Evolutionary conservation across 30 jellyfish, hydroid and myxozoan genomes (phyloP).

Genomic region (Sanderia malayensis): DNA sequence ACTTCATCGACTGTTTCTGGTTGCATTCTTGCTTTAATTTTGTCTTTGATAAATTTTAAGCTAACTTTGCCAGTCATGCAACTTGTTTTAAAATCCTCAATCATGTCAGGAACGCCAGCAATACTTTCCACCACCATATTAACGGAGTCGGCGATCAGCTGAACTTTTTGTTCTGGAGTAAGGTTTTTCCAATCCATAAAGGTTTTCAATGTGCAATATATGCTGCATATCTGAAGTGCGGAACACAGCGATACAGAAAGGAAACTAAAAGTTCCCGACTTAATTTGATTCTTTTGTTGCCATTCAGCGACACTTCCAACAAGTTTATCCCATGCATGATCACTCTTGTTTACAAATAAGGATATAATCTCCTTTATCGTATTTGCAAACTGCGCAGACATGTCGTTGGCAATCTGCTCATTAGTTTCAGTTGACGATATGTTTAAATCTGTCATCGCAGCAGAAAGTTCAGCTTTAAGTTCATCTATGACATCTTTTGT

Average conservation of each 20-base stretch:
- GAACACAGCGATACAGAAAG: constrained; percentile 5
- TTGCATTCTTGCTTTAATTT: not conserved
- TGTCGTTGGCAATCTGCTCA: constrained; percentile 28
- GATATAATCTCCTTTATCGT: constrained; percentile 10
- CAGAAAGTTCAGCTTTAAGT: constrained; percentile 13
- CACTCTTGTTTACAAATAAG: not conserved
- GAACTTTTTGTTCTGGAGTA: constrained; percentile 33
- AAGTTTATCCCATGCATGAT: constrained; percentile 29
- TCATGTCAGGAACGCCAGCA: constrained; percentile 37
- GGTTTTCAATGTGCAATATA: constrained; percentile 29
- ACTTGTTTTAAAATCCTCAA: constrained; percentile 18
- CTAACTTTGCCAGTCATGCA: constrained; percentile 20
- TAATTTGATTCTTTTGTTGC: constrained; percentile 11
- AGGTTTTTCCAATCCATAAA: constrained; percentile 52
- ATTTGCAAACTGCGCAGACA: constrained; percentile 14
- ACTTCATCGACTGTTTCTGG: constrained; percentile 11
- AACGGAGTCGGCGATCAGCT: constrained; percentile 31
- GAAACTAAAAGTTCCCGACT: constrained; percentile 7
- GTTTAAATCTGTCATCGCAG: constrained; percentile 28
- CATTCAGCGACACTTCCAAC: constrained; percentile 10
- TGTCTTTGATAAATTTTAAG: constrained; percentile 11
- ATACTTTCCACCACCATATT: constrained; percentile 6
- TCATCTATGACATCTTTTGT: constrained; percentile 25
- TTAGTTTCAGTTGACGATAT: constrained; percentile 15
- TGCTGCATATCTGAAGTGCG: constrained; percentile 37